These are phyloP conservation scores for Entelurus aequoreus DNA, from an alignment of 2,113 vertebrate genomes.

Conservation along the genomic window DNA sequence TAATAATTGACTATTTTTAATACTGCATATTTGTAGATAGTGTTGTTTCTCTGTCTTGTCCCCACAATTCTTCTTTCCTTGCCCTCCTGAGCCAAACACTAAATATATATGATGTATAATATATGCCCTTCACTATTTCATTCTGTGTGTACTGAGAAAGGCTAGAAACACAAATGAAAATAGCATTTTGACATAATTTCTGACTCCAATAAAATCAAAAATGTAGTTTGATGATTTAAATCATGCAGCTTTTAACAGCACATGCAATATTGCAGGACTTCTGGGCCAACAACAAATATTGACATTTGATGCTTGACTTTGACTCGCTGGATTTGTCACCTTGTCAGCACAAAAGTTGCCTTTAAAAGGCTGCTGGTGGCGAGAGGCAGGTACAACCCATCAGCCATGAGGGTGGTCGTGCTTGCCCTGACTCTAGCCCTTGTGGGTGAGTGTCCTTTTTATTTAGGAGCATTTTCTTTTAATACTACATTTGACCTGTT, in stretches of 20 bases:
- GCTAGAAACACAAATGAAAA: too few relatives aligned
- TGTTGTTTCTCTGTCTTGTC: too few relatives aligned
- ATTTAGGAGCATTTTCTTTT: neutral
- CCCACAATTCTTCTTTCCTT: too few relatives aligned
- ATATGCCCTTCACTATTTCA: too few relatives aligned
- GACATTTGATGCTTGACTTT: conserved; percentile 9
- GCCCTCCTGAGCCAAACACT: too few relatives aligned
- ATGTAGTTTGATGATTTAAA: neutral
- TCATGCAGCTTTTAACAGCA: neutral
- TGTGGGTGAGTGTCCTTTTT: conserved; percentile 71
- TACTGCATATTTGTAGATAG: too few relatives aligned
- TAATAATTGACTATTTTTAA: too few relatives aligned
- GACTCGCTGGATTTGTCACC: conserved; percentile 4
- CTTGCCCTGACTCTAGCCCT: conserved; percentile 74
- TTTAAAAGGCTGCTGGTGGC: conserved; percentile 43
- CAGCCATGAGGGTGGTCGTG: conserved; percentile 76
- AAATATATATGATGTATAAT: too few relatives aligned
- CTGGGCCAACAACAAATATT: conserved; percentile 3
- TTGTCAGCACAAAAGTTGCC: conserved; percentile 28
- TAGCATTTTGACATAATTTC: too few relatives aligned
- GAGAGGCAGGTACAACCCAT: conserved; percentile 28
- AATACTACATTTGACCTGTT: neutral
- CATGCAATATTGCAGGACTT: neutral
- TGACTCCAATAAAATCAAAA: neutral
- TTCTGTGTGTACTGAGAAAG: too few relatives aligned